A percentile compares a stretch with the other conserved stretches of the same genome.
Evolutionary conservation across 2,113 vertebrate species (phyloP).

Genomic region (Scomber japonicus): DNA sequence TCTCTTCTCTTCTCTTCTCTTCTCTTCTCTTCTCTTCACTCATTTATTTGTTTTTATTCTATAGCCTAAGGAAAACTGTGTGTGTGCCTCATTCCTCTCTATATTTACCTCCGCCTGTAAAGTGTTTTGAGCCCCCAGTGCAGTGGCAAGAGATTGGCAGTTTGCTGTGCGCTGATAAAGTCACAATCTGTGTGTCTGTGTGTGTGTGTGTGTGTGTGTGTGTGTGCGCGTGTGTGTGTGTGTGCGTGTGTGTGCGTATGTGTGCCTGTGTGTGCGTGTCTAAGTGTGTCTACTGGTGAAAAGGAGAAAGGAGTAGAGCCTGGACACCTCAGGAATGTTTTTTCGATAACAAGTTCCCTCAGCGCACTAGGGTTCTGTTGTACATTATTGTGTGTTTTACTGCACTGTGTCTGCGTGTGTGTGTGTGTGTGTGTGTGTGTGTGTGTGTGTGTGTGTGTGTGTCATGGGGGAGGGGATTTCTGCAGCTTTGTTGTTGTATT

Average conservation of each 20-base stretch:
- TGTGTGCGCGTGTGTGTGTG: conserved; percentile 41
- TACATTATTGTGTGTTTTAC: conserved; percentile 45
- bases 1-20: neutral
- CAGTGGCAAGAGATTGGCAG: conserved; percentile 66
- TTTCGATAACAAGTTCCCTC: conserved; percentile 68
- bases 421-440: conserved; percentile 18
- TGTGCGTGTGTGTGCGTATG: conserved; percentile 34
- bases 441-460: conserved; percentile 15
- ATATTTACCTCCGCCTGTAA: conserved; percentile 59
- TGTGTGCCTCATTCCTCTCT: neutral
- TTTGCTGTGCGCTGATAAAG: conserved; percentile 72
- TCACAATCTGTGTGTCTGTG: conserved; percentile 42
- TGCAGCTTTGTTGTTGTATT: conserved; percentile 19
- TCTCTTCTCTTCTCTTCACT: no score
- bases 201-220: conserved; percentile 38
- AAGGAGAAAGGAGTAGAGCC: conserved; percentile 26
- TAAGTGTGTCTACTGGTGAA: conserved; percentile 50
- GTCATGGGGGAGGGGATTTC: conserved; percentile 4
- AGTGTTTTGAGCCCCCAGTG: conserved; percentile 57
- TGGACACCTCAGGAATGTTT: conserved; percentile 70
- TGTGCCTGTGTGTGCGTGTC: neutral
- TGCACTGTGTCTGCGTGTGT: conserved; percentile 1
- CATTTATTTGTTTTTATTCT: no score
- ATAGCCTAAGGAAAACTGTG: no score
- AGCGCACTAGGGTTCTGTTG: conserved; percentile 43